Evolutionary conservation across 2,797 vertebrate genomes (phyloP).

Genomic region (Hydrophis major): DNA sequence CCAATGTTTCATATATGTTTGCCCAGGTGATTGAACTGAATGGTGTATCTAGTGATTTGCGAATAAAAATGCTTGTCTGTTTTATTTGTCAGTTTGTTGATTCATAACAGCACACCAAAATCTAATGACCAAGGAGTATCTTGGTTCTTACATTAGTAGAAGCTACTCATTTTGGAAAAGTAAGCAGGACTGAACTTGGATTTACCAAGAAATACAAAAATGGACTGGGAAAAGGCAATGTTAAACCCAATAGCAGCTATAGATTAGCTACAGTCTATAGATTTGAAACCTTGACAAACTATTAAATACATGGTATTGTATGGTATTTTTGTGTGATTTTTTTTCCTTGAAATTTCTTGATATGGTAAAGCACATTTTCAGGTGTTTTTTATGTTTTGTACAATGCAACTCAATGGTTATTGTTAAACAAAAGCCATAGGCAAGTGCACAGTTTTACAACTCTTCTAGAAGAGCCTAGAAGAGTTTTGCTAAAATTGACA

Average conservation of each 20-base stretch:
- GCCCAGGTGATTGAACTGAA: neutral
- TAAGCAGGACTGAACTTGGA: neutral
- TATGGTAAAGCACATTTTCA: neutral
- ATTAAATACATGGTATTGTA: neutral
- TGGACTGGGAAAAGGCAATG: neutral
- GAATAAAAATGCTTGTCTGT: neutral
- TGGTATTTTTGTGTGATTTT: neutral
- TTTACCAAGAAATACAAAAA: neutral
- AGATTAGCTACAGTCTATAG: neutral
- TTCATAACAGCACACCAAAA: constrained; percentile 11
- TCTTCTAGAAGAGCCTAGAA: neutral
- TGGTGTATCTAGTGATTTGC: rapidly evolving
- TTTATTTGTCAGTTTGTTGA: neutral
- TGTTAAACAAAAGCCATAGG: neutral
- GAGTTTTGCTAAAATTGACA: neutral
- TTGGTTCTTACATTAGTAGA: neutral
- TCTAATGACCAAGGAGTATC: neutral
- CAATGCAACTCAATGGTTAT: neutral
- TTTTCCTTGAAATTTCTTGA: neutral
- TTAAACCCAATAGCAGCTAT: neutral
- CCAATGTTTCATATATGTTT: neutral
- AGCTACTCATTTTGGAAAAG: neutral
- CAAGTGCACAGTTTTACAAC: neutral
- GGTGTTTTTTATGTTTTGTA: neutral
- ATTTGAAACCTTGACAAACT: neutral